Evolutionary conservation across 2,797 vertebrate species (phyloP).

Genomic region (Pempheris klunzingeri): DNA sequence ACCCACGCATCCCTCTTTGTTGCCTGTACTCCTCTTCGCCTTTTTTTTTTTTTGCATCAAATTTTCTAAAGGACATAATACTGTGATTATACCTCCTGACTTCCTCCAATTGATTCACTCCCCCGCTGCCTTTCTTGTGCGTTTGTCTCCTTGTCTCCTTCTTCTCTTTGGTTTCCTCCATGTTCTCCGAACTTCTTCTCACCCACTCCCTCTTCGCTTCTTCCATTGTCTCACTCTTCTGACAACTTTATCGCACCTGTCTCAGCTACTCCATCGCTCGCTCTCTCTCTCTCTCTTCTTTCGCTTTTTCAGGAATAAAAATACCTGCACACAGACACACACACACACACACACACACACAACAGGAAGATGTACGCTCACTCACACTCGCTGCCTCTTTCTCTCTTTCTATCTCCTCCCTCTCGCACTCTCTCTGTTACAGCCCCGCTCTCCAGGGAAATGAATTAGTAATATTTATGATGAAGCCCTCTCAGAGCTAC

Average conservation of each 20-base stretch:
- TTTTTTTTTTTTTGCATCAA: slow-evolving; percentile 40
- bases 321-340: too few species aligned
- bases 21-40: slow-evolving; percentile 40
- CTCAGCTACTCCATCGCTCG: slow-evolving; percentile 23
- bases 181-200: slow-evolving; percentile 34
- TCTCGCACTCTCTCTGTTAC: slow-evolving; percentile 58
- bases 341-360: background rate
- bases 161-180: slow-evolving; percentile 36
- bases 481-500: slow-evolving; percentile 57
- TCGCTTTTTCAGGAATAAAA: slow-evolving; percentile 25
- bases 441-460: slow-evolving; percentile 70
- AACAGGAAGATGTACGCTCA: slow-evolving; percentile 14
- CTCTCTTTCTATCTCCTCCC: slow-evolving; percentile 47
- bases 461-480: slow-evolving; percentile 87
- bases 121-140: slow-evolving; percentile 52
- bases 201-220: slow-evolving; percentile 48
- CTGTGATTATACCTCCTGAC: slow-evolving; percentile 74
- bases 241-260: slow-evolving; percentile 63
- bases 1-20: slow-evolving; percentile 64
- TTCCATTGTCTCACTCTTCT: slow-evolving; percentile 56
- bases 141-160: slow-evolving; percentile 62
- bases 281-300: too few species aligned
- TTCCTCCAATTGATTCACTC: slow-evolving; percentile 68
- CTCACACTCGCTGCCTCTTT: slow-evolving; percentile 33
- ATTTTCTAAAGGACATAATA: slow-evolving; percentile 79